These are phyloP conservation scores for Sinonovacula constricta DNA, from an alignment of 1,140 invertebrate species.

Conservation along the genomic window DNA sequence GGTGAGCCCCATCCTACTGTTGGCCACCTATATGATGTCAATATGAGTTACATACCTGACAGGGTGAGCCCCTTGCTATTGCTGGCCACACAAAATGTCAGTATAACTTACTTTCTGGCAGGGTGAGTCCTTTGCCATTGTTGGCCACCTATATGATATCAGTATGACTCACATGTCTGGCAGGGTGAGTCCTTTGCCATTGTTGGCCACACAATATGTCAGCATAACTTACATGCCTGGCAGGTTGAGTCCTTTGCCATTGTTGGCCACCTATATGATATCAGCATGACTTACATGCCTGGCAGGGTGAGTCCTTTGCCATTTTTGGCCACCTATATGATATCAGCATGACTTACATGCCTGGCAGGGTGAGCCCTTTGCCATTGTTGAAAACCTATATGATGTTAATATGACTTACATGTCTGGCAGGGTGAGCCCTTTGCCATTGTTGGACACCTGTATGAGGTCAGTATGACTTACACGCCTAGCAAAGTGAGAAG, in stretches of 20 bases:
- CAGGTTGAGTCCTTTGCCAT: not conserved
- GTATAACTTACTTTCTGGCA: too few species aligned
- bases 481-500: not conserved
- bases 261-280: too few species aligned
- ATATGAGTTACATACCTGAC: too few species aligned
- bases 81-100: too few species aligned
- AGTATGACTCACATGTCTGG: not conserved
- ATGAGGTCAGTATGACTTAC: constrained; percentile 61
- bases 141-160: too few species aligned
- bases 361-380: not conserved
- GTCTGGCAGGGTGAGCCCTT: constrained; percentile 68
- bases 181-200: not conserved
- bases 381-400: too few species aligned
- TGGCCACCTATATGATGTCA: too few species aligned
- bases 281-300: not conserved
- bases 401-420: constrained; percentile 70
- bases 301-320: not conserved
- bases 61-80: too few species aligned
- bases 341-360: too few species aligned
- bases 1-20: too few species aligned
- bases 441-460: constrained; percentile 59
- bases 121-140: too few species aligned
- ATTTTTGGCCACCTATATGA: not conserved
- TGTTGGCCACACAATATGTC: not conserved
- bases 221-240: not conserved